phyloP scores from a whole-genome alignment of 1,140 invertebrate species.

The Nilaparvata lugens region DNA sequence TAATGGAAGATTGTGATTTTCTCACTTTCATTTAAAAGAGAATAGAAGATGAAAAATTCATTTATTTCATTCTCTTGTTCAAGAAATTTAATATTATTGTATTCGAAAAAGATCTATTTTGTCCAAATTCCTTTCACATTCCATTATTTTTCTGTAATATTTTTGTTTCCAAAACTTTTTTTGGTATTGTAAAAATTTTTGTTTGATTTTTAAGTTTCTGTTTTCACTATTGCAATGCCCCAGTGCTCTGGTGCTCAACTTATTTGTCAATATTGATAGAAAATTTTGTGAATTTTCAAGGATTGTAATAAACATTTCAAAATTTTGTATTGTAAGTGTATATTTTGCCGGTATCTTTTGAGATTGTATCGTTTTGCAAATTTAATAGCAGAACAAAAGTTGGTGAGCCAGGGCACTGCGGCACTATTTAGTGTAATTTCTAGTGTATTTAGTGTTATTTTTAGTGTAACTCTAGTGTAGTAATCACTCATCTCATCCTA shows the following conservation, averaged over 20 bases:
- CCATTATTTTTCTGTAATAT: conserved; percentile 8
- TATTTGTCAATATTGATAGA: not conserved
- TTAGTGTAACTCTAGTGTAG: conserved; percentile 39
- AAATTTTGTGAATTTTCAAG: conserved; percentile 9
- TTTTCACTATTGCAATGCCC: conserved; percentile 4
- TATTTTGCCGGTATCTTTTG: conserved; percentile 5
- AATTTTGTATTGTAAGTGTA: not conserved
- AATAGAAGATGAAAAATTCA: too few species aligned
- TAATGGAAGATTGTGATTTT: too few species aligned
- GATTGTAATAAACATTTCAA: conserved; percentile 7
- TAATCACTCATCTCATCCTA: too few species aligned
- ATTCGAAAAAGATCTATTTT: conserved; percentile 1
- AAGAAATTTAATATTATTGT: too few species aligned
- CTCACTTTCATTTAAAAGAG: too few species aligned
- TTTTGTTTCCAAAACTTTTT: not conserved
- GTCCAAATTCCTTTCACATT: conserved; percentile 9
- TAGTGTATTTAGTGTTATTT: conserved; percentile 18
- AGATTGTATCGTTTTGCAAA: too few species aligned
- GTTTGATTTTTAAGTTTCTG: conserved; percentile 11
- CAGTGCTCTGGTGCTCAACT: conserved; percentile 22
- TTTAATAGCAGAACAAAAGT: not conserved
- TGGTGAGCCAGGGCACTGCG: conserved; percentile 70
- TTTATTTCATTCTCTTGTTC: too few species aligned
- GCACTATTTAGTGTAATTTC: conserved; percentile 20
- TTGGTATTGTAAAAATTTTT: conserved; percentile 1